Percentiles rank a stretch among this genome's conserved stretches.
Conservation (phyloP, 2,888 invertebrate species). For the Adelognathus sp. region DNA sequence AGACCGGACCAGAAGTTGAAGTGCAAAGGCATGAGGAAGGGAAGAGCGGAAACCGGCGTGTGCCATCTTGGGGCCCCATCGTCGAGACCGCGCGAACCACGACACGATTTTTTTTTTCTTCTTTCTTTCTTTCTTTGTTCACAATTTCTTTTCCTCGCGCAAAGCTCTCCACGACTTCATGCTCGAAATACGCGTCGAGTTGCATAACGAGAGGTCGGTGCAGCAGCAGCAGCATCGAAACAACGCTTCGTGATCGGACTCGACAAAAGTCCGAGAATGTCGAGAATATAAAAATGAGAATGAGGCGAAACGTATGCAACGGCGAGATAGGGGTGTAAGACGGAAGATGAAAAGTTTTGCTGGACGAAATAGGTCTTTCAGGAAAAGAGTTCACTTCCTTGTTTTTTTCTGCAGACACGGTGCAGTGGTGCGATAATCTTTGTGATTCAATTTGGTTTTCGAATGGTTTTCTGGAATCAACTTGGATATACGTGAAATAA, state of each 20-base stretch:
- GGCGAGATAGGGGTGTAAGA: background rate
- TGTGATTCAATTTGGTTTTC: too few relatives aligned
- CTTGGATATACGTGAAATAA: too few relatives aligned
- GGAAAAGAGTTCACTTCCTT: too few relatives aligned
- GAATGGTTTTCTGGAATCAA: too few relatives aligned
- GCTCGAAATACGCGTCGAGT: slow-evolving; percentile 47
- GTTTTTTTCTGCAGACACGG: too few relatives aligned
- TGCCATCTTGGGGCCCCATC: slow-evolving; percentile 59
- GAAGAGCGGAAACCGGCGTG: slow-evolving; percentile 42
- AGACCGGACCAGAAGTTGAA: slow-evolving; percentile 39
- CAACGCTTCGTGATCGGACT: slow-evolving; percentile 55
- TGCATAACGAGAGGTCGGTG: slow-evolving; percentile 57
- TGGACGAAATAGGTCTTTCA: too few relatives aligned
- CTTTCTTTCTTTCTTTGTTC: background rate
- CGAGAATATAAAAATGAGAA: slow-evolving; percentile 33
- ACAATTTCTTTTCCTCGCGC: slow-evolving; percentile 2
- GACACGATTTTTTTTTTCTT: slow-evolving; percentile 29
- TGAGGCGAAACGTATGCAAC: background rate
- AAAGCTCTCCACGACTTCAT: slow-evolving; percentile 57
- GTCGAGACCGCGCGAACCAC: slow-evolving; percentile 36
- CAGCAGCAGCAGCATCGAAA: slow-evolving; percentile 45
- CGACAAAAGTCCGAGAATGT: slow-evolving; percentile 31
- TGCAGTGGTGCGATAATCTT: too few relatives aligned
- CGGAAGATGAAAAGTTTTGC: slow-evolving; percentile 5
- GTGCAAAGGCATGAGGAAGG: slow-evolving; percentile 13